Evolutionary conservation across 2,888 invertebrate species (phyloP).

Genomic region (Galeopsomyia nigrocyanea): DNA sequence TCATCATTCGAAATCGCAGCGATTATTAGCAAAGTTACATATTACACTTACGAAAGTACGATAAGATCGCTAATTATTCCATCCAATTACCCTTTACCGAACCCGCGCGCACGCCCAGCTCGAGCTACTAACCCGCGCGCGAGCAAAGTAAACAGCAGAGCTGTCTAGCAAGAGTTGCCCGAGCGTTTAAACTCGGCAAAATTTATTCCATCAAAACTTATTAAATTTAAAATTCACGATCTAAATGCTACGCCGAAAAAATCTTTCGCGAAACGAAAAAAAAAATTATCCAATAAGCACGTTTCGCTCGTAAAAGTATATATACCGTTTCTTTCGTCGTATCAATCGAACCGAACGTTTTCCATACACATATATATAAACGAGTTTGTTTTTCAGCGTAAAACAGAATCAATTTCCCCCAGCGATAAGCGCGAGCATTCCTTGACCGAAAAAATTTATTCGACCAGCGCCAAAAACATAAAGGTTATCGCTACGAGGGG

Average conservation of each 20-base stretch:
- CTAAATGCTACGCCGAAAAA: neutral
- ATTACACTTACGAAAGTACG: no score
- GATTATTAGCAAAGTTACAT: no score
- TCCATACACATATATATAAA: neutral
- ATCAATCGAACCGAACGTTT: constrained; percentile 25
- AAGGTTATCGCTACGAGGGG: constrained; percentile 54
- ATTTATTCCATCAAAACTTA: constrained; percentile 20
- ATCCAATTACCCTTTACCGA: no score
- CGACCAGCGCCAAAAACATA: constrained; percentile 52
- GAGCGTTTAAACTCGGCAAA: constrained; percentile 5
- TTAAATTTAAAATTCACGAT: constrained; percentile 4
- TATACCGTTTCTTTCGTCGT: neutral
- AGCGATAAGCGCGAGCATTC: constrained; percentile 34
- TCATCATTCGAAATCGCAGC: no score
- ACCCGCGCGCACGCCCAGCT: no score
- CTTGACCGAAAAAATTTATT: constrained; percentile 59
- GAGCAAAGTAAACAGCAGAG: neutral
- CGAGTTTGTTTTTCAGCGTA: constrained; percentile 33
- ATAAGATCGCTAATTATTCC: no score
- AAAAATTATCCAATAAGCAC: constrained; percentile 28
- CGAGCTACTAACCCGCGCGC: neutral
- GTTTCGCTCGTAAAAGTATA: constrained; percentile 28
- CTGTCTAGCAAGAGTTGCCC: neutral
- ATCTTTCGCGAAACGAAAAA: neutral
- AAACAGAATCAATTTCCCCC: constrained; percentile 38